Evolutionary conservation across 2,113 vertebrate genomes (phyloP).

Genomic region (Rhinogobius similis): DNA sequence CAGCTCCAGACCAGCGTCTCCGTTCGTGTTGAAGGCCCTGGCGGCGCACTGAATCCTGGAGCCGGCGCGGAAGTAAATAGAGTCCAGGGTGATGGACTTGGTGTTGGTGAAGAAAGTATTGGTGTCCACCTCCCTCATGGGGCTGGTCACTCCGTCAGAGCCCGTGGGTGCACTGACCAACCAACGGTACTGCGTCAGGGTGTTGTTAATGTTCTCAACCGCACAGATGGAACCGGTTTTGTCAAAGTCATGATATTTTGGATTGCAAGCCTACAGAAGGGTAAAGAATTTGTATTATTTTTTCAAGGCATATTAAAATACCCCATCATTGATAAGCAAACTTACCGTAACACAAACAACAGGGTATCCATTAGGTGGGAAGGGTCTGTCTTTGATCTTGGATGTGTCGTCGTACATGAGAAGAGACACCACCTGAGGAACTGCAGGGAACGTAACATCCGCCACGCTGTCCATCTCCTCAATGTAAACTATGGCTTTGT

Average conservation of each 20-base stretch:
- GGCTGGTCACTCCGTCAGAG: constrained; percentile 82
- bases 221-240: constrained; percentile 85
- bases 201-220: constrained; percentile 83
- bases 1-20: constrained; percentile 82
- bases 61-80: constrained; percentile 84
- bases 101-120: constrained; percentile 86
- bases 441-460: constrained; percentile 81
- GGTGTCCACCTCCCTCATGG: constrained; percentile 83
- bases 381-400: constrained; percentile 71
- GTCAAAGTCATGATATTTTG: constrained; percentile 84
- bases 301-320: no score
- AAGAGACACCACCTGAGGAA: constrained; percentile 80
- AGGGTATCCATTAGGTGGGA: constrained; percentile 78
- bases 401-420: constrained; percentile 77
- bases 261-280: constrained; percentile 79
- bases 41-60: constrained; percentile 83
- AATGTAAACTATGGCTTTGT: constrained; percentile 82
- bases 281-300: neutral
- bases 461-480: constrained; percentile 84
- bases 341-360: constrained; percentile 81
- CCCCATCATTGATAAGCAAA: neutral
- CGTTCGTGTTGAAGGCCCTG: constrained; percentile 79
- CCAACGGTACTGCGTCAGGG: constrained; percentile 84
- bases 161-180: constrained; percentile 81
- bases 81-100: constrained; percentile 83